A percentile compares a stretch with the other conserved stretches of the same genome.
These are phyloP conservation scores for Lasiurus borealis DNA, from an alignment of 2,113 vertebrate genomes.

Conservation along the genomic window DNA sequence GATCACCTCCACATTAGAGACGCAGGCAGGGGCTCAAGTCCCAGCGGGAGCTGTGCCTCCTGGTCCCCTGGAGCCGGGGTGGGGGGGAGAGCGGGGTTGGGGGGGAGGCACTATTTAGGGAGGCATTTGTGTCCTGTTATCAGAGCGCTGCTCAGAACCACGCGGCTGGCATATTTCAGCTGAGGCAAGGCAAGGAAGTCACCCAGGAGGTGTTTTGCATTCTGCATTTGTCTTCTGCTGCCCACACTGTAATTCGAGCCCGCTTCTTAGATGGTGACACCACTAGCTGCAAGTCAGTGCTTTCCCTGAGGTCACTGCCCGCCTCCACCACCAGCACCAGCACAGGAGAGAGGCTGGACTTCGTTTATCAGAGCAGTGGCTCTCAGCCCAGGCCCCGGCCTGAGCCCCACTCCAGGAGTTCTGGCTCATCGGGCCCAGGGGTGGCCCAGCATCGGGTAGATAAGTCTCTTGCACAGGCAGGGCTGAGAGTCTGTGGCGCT, in stretches of 20 bases:
- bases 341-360: not conserved
- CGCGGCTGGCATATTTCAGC: not conserved
- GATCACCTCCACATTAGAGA: not conserved
- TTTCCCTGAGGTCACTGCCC: rapidly evolving
- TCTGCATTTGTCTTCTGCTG: not conserved
- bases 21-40: not conserved
- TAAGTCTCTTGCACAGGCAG: not conserved
- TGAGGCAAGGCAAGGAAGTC: not conserved
- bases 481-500: too few relatives aligned
- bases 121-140: rapidly evolving
- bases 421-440: not conserved
- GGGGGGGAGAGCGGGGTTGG: not conserved
- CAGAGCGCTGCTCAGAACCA: too few relatives aligned
- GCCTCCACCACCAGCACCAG: rapidly evolving
- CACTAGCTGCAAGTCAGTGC: not conserved
- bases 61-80: not conserved
- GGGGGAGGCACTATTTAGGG: too few relatives aligned
- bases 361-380: not conserved
- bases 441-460: not conserved
- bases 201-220: too few relatives aligned
- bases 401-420: not conserved
- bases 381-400: rapidly evolving
- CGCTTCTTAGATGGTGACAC: not conserved
- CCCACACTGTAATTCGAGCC: not conserved
- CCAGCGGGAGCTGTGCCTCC: not conserved